A percentile compares a stretch with the other conserved stretches of the same genome.
phyloP scores from a whole-genome alignment of 2,888 invertebrate species.

The Dysmachus trigonus region DNA sequence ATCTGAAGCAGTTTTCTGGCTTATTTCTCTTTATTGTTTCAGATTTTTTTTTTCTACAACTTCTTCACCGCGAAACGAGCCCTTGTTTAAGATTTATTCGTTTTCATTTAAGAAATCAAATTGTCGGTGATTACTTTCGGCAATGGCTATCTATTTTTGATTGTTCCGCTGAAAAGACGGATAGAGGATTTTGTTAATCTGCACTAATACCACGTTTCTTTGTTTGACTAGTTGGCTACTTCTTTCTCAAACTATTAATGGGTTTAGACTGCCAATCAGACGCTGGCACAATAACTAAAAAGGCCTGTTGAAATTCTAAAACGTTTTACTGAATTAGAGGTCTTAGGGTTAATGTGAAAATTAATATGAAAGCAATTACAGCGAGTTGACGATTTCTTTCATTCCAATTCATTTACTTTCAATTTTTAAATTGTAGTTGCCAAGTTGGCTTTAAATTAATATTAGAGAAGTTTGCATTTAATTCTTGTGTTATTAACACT shows the following conservation, averaged over 20 bases:
- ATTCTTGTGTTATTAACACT: not conserved
- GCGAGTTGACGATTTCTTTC: not conserved
- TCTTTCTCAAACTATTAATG: not conserved
- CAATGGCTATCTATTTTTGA: not conserved
- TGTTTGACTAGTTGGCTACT: not conserved
- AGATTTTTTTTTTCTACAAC: not conserved
- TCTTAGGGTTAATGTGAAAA: not conserved
- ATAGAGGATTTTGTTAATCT: not conserved
- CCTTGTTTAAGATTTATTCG: not conserved
- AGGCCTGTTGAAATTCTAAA: not conserved
- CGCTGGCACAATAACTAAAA: not conserved
- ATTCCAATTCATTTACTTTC: not conserved
- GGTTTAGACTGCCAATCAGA: not conserved
- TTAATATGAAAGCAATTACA: not conserved
- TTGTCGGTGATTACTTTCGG: not conserved
- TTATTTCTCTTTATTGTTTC: not conserved
- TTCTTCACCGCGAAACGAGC: not conserved
- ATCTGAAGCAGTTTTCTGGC: not conserved
- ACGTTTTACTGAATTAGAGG: not conserved
- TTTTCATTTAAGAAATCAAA: not conserved
- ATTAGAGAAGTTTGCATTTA: not conserved
- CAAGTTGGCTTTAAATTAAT: not conserved
- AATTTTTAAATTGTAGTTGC: not conserved
- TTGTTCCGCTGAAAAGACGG: not conserved
- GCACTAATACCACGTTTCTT: not conserved